Evolutionary conservation across 2,113 vertebrate genomes (phyloP), one percentile per base, ranked within the genome.

Genomic region (Athene cunicularia): DNA sequence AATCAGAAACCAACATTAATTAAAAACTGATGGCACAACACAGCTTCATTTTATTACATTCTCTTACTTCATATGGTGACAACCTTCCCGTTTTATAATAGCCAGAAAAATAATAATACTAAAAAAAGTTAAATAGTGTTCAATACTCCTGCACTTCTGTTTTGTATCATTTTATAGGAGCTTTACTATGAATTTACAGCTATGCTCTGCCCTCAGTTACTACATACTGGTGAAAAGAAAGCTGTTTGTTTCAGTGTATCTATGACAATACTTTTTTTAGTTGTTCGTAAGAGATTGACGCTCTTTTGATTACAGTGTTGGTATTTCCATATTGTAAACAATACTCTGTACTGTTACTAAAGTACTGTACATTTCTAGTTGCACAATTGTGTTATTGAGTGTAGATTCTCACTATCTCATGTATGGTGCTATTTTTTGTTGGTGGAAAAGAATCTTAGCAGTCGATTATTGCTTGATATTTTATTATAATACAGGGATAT

Each of bases 361-460:
- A 96, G 98, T 98, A 97, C 98, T 98, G 98, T 99, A 98, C 97
- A 97, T 97, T 97, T 97, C 93, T 97, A 98, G 96, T 98, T 98
- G 98, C 98, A 98, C 98, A 98, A 14, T 84, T 87, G 94, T 98
- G 97, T 98, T 97, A 98, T 84, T 97, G 95, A 97, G 97, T 96
- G 93, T 98, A 98, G 97, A 97, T 88, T 98, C 97, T 98, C 97
- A 98, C 96, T 93, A 93, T 97, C 98, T 98, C 95, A 98, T 98
- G 97, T 90, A 98, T 98, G 99, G 98, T 99, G 99, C 99, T 99
- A 97, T 98, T 98, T 97, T 91, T 94, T 95, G 79, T 97, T 63
- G 96, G 96, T 98, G 96, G 97, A 96, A 96, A 92, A 96, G 97
- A 96, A 92, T 70, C 81, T 92, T 97, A 95, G 82, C 95, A 84